Evolutionary conservation across 2,797 vertebrate species (phyloP).

Genomic region (Adrianichthys oophorus): DNA sequence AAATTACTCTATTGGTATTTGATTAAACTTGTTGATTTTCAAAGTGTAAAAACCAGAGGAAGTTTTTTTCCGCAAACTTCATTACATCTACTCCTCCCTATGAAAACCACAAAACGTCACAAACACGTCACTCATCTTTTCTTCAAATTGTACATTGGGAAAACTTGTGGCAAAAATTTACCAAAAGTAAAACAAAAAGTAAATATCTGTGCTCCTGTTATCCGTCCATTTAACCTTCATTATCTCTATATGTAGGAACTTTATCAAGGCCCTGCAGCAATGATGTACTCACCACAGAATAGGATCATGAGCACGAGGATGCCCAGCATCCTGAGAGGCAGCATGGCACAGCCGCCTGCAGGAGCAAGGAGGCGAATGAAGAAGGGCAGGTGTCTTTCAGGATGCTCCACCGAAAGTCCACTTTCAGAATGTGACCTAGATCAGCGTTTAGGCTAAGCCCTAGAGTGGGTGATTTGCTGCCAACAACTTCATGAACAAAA

Average conservation of each 20-base stretch:
- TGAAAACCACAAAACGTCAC: neutral
- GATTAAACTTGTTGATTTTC: too few relatives aligned
- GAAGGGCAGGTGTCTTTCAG: neutral
- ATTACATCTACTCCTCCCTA: constrained; percentile 11
- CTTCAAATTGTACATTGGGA: neutral
- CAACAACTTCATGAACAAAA: neutral
- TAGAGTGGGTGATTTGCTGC: neutral
- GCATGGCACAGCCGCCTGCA: constrained; percentile 9
- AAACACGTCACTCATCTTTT: neutral
- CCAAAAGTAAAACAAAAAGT: too few relatives aligned
- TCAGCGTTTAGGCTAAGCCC: neutral
- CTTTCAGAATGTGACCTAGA: neutral
- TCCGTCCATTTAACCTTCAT: too few relatives aligned
- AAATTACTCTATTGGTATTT: too few relatives aligned
- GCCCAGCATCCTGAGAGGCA: constrained; percentile 24
- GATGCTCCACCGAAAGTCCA: constrained; percentile 8
- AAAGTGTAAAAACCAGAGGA: neutral
- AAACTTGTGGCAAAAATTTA: too few relatives aligned
- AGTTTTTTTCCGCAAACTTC: neutral
- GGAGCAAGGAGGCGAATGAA: constrained; percentile 4
- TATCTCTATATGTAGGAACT: neutral
- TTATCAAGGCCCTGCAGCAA: neutral
- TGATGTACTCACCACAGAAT: constrained; percentile 54
- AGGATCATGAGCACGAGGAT: constrained; percentile 31
- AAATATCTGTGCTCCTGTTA: too few relatives aligned